phyloP scores from a whole-genome alignment of 1,140 invertebrate species.

The Formica exsecta region DNA sequence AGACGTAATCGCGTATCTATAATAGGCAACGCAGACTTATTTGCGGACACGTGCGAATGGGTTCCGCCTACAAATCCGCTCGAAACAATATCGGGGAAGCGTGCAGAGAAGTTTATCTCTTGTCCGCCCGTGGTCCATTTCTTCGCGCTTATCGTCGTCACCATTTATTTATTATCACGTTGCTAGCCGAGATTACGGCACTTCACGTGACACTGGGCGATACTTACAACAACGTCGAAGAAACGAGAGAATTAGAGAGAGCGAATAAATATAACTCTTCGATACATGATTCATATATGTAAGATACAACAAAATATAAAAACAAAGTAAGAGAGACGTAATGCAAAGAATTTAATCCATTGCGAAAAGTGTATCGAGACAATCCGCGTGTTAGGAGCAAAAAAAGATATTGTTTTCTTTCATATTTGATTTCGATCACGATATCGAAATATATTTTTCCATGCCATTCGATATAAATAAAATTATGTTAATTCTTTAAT shows the following conservation, averaged over 20 bases:
- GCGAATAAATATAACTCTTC: neutral
- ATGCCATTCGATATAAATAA: neutral
- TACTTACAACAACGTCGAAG: neutral
- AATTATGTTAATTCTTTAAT: neutral
- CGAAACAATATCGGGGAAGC: conserved; percentile 52
- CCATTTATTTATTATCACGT: conserved; percentile 65
- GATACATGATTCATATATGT: neutral
- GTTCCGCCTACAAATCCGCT: conserved; percentile 69
- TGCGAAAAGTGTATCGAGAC: neutral
- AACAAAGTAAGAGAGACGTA: neutral
- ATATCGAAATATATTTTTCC: conserved; percentile 8
- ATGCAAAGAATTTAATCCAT: neutral
- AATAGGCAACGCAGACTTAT: conserved; percentile 62
- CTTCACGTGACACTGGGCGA: conserved; percentile 35
- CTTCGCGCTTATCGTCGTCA: conserved; percentile 63
- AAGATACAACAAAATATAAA: neutral
- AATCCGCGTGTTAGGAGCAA: neutral
- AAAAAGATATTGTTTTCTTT: neutral
- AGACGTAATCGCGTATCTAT: conserved; percentile 57
- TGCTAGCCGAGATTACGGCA: conserved; percentile 15
- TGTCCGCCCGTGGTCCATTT: conserved; percentile 67
- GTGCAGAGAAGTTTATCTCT: conserved; percentile 58
- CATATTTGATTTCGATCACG: neutral
- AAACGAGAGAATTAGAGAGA: neutral
- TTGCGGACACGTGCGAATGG: conserved; percentile 50